Conservation (phyloP, 2,797 vertebrate species). For the Epinephelus malabaricus region DNA sequence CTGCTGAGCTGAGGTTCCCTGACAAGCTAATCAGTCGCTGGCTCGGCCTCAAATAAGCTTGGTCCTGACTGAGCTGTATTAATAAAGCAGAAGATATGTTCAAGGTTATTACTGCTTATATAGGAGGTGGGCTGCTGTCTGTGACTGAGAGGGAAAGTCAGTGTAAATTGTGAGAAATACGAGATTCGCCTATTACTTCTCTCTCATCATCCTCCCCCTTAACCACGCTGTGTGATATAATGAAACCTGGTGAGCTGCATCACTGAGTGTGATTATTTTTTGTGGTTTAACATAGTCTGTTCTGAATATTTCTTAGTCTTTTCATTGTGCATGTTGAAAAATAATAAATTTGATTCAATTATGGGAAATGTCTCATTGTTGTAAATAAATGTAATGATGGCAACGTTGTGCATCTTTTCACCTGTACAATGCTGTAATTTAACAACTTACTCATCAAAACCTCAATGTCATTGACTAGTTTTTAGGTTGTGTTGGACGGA, state of each 20-base stretch:
- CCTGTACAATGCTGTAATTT: too few relatives aligned
- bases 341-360: too few relatives aligned
- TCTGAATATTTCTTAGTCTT: too few relatives aligned
- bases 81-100: conserved; percentile 80
- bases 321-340: too few relatives aligned
- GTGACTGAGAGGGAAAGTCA: conserved; percentile 53
- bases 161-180: conserved; percentile 60
- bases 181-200: conserved; percentile 55
- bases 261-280: too few relatives aligned
- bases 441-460: too few relatives aligned
- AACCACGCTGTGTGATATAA: conserved; percentile 60
- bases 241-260: conserved; percentile 37
- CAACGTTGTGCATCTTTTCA: too few relatives aligned
- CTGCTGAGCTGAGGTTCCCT: conserved; percentile 68
- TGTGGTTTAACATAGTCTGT: too few relatives aligned
- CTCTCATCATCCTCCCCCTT: conserved; percentile 51
- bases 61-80: conserved; percentile 68
- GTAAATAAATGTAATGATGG: too few relatives aligned
- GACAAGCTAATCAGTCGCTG: conserved; percentile 80
- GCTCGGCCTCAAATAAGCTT: conserved; percentile 75
- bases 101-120: conserved; percentile 84
- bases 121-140: conserved; percentile 52
- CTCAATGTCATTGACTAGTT: too few relatives aligned
- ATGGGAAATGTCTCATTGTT: too few relatives aligned
- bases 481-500: too few relatives aligned